These are phyloP conservation scores for Nezara viridula DNA, from an alignment of 2,888 invertebrate genomes.

Conservation along the genomic window DNA sequence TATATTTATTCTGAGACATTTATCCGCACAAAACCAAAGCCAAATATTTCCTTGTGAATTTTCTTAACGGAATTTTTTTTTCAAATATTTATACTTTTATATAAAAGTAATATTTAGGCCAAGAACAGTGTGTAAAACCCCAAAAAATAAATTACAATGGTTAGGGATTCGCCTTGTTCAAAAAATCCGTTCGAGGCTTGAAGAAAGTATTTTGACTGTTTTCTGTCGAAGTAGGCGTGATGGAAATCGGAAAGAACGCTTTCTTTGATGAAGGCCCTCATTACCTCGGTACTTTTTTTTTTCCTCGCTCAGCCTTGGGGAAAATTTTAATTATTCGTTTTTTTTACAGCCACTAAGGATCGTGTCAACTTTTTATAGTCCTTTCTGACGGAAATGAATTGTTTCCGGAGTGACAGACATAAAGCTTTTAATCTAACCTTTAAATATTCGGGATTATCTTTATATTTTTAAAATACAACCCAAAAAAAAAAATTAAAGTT, in stretches of 20 bases:
- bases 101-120: too few species aligned
- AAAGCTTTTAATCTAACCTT: slow-evolving; percentile 17
- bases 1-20: too few species aligned
- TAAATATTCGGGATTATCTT: slow-evolving; percentile 13
- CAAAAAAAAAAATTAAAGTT: neutral
- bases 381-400: slow-evolving; percentile 18
- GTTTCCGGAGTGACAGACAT: slow-evolving; percentile 23
- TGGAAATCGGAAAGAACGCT: neutral
- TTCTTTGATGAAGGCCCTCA: neutral
- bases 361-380: slow-evolving; percentile 29
- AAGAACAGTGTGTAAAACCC: too few species aligned
- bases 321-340: slow-evolving; percentile 6
- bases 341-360: slow-evolving; percentile 37
- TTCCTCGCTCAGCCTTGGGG: neutral
- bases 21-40: too few species aligned
- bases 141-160: too few species aligned
- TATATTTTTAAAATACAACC: neutral
- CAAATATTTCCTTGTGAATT: too few species aligned
- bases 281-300: neutral
- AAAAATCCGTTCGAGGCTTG: too few species aligned
- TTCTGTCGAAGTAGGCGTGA: neutral
- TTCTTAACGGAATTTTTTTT: too few species aligned
- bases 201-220: neutral
- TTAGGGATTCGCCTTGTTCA: neutral
- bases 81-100: too few species aligned